Conservation (phyloP, 1,140 invertebrate species). For the Nylanderia fulva region DNA sequence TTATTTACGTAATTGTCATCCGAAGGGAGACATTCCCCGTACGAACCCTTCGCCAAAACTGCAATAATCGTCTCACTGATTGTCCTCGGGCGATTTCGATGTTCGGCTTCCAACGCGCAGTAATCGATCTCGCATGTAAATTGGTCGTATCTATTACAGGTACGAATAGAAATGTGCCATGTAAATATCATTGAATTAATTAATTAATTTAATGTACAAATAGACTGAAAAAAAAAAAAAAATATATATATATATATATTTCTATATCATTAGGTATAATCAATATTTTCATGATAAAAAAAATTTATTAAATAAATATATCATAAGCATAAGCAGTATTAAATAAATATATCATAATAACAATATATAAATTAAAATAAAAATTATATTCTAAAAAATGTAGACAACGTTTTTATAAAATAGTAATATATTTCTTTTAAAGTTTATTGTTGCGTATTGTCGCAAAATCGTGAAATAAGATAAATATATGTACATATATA, state of each 20-base stretch:
- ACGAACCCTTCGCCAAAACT: slow-evolving; percentile 78
- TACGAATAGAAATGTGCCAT: slow-evolving; percentile 23
- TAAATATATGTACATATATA: not conserved
- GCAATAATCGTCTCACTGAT: slow-evolving; percentile 75
- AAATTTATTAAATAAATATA: not conserved
- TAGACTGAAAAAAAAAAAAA: not conserved
- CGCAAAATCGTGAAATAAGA: not conserved
- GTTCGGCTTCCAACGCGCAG: slow-evolving; percentile 28
- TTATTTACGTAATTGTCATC: slow-evolving; percentile 78
- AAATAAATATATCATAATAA: not conserved
- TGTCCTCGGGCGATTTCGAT: slow-evolving; percentile 42
- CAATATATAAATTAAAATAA: not conserved
- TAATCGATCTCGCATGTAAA: slow-evolving; percentile 62
- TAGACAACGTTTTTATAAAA: not conserved
- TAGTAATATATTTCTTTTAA: not conserved
- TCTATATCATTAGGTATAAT: not conserved
- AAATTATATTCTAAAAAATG: not conserved
- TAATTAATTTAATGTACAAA: slow-evolving; percentile 7
- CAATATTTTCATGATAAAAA: not conserved
- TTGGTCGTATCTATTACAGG: not conserved
- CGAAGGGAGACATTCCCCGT: slow-evolving; percentile 55
- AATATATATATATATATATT: too few relatives aligned
- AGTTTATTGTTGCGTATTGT: not conserved
- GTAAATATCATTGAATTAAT: slow-evolving; percentile 30
- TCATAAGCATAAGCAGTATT: not conserved